These are phyloP conservation scores for Enteromius radiatus DNA, from an alignment of 2,797 vertebrate species.

Conservation along the genomic window DNA sequence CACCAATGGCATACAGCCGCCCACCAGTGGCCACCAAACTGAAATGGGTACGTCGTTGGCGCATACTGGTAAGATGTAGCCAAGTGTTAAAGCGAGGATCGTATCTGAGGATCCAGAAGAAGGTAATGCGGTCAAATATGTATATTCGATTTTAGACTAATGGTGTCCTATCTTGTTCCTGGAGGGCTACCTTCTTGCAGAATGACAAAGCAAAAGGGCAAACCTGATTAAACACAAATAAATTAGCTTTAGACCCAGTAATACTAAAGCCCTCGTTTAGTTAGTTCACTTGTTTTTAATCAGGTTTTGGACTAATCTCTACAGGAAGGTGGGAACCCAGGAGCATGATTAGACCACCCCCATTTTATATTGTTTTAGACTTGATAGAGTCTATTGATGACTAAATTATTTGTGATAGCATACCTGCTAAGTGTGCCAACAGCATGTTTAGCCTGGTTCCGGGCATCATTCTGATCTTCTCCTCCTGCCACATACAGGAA, in stretches of 20 bases:
- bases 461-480: constrained; percentile 86
- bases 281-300: neutral
- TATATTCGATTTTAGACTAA: neutral
- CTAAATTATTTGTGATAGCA: neutral
- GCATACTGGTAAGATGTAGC: constrained; percentile 86
- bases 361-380: neutral
- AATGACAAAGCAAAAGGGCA: neutral
- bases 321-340: neutral
- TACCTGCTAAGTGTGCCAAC: constrained; percentile 87
- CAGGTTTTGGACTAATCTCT: neutral
- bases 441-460: constrained; percentile 88
- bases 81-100: constrained; percentile 88
- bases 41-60: constrained; percentile 86
- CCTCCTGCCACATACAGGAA: constrained; percentile 86
- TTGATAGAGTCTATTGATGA: neutral
- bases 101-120: constrained; percentile 73
- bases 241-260: too few species aligned
- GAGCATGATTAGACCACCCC: neutral
- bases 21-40: constrained; percentile 81
- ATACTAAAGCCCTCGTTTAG: neutral
- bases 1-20: constrained; percentile 83
- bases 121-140: neutral
- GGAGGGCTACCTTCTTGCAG: neutral
- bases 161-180: neutral
- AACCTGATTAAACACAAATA: too few species aligned